phyloP scores from a whole-genome alignment of 92 coral and sea anemone genomes.

The Diadumene lineata region DNA sequence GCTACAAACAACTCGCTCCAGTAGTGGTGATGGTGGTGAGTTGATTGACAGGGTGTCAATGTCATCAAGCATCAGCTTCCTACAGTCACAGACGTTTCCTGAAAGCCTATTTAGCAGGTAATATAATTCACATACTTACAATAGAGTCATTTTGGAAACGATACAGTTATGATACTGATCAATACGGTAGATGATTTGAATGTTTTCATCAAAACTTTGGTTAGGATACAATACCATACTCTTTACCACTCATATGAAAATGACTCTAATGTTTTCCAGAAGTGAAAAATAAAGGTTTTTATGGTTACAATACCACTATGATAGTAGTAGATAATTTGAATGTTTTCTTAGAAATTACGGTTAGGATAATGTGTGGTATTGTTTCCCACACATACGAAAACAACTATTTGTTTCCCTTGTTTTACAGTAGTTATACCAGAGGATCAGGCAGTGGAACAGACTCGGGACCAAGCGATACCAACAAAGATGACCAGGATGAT shows the following conservation, averaged over 20 bases:
- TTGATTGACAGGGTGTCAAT: slow-evolving; percentile 82
- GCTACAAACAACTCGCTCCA: slow-evolving; percentile 70
- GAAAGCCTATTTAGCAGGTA: slow-evolving; percentile 66
- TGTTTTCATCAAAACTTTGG: too few relatives aligned
- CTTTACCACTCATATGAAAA: too few relatives aligned
- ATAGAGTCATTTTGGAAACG: neutral
- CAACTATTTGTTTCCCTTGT: neutral
- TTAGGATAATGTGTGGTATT: neutral
- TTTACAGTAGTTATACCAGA: slow-evolving; percentile 47
- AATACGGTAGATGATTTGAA: too few relatives aligned
- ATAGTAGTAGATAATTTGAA: too few relatives aligned
- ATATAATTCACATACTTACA: neutral
- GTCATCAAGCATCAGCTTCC: slow-evolving; percentile 80
- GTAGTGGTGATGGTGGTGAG: slow-evolving; percentile 93
- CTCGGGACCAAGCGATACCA: slow-evolving; percentile 66
- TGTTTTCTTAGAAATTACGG: too few relatives aligned
- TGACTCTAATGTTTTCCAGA: too few relatives aligned
- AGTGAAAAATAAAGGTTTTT: too few relatives aligned
- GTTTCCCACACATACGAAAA: neutral
- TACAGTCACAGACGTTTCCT: slow-evolving; percentile 87
- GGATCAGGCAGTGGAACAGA: slow-evolving; percentile 93
- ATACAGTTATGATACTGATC: too few relatives aligned
- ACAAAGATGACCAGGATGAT: slow-evolving; percentile 34
- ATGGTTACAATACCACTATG: too few relatives aligned
- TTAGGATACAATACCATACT: too few relatives aligned